Conservation (phyloP, 2,797 vertebrate species). For the Poeciliopsis paucimaculata region DNA sequence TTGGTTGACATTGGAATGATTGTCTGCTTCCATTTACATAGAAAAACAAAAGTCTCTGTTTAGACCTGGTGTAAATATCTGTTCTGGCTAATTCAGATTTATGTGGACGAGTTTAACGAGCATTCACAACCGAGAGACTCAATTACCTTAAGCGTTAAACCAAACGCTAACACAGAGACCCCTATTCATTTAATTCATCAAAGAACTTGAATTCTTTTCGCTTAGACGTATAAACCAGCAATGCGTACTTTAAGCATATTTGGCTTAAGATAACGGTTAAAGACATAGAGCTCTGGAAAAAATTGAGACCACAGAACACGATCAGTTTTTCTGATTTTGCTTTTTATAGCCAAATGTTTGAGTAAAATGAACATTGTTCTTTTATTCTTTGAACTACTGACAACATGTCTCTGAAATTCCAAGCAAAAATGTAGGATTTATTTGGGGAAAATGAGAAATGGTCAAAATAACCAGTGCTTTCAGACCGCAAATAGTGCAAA, state of each 20-base stretch:
- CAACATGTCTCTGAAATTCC: no score
- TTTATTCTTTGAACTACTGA: no score
- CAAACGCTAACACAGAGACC: not conserved
- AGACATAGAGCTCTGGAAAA: no score
- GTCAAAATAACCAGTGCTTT: no score
- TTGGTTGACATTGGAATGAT: not conserved
- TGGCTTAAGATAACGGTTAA: not conserved
- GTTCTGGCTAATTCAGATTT: not conserved
- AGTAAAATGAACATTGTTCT: no score
- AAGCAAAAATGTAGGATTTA: no score
- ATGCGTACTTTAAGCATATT: not conserved
- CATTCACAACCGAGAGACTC: not conserved
- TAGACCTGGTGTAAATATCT: not conserved
- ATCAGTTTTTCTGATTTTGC: no score
- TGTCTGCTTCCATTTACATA: conserved; percentile 6
- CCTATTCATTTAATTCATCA: not conserved
- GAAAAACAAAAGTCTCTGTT: not conserved
- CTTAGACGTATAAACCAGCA: not conserved
- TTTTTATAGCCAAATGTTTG: no score
- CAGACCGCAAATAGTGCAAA: no score
- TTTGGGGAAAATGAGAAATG: no score
- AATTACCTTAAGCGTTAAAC: not conserved
- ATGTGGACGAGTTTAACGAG: not conserved
- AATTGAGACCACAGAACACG: no score
- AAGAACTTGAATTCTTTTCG: not conserved